Conservation (phyloP, 2,888 invertebrate genomes). For the Sinodicranocentrus sp. region DNA sequence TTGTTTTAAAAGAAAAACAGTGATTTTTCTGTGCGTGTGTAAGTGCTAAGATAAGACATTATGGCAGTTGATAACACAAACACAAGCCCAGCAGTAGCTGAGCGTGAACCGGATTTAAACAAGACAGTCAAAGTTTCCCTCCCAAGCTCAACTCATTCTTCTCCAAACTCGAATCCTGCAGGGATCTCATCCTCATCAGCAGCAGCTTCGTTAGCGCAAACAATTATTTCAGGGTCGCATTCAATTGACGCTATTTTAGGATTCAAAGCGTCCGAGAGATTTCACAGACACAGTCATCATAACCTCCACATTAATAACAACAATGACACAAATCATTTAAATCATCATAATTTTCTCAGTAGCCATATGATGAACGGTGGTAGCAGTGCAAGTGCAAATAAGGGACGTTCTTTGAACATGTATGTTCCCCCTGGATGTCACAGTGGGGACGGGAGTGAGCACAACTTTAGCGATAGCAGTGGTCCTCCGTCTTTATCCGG, state of each 20-base stretch:
- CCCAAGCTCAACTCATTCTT: conserved; percentile 59
- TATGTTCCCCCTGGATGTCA: conserved; percentile 65
- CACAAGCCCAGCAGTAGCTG: conserved; percentile 73
- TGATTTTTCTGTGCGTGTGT: conserved; percentile 13
- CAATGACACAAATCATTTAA: conserved; percentile 59
- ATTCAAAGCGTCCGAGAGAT: conserved; percentile 62
- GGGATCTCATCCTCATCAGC: conserved; percentile 33
- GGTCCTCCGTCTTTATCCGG: conserved; percentile 46
- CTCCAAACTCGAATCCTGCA: conserved; percentile 40
- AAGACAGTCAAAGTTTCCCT: conserved; percentile 54
- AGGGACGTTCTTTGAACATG: conserved; percentile 25
- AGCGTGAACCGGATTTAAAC: conserved; percentile 72
- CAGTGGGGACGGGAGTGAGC: conserved; percentile 65
- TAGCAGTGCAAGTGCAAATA: conserved; percentile 46
- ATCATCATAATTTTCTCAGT: conserved; percentile 59
- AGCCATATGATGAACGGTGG: conserved; percentile 59
- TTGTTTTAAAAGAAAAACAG: neutral
- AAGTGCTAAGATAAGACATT: conserved; percentile 5
- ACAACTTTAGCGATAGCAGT: conserved; percentile 66
- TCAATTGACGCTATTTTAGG: conserved; percentile 76
- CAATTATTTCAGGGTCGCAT: conserved; percentile 35
- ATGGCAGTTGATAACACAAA: conserved; percentile 76
- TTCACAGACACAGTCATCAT: conserved; percentile 47
- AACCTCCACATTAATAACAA: conserved; percentile 59
- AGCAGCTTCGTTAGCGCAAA: conserved; percentile 39